A percentile compares a stretch with the other conserved stretches of the same genome.
Evolutionary conservation across 2,113 vertebrate genomes (phyloP).

Genomic region (Oxygymnocypris stewartii): DNA sequence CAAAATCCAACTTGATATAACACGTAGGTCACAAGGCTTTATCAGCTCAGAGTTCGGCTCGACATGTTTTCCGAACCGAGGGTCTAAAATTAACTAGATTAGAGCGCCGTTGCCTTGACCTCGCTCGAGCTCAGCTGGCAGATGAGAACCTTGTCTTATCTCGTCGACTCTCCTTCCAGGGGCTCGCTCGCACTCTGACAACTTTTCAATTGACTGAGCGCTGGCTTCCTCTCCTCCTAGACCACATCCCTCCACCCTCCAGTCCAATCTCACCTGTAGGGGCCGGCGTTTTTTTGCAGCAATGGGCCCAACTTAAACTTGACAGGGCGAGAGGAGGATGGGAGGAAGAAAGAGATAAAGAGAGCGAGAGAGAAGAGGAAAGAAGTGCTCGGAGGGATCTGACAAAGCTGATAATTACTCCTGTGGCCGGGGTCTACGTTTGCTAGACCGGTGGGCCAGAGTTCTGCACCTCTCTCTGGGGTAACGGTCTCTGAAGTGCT

Average conservation of each 20-base stretch:
- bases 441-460: constrained; percentile 5
- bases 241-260: constrained; percentile 40
- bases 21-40: constrained; percentile 51
- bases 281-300: constrained; percentile 1
- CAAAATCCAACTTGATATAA: constrained; percentile 36
- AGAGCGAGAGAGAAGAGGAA: constrained; percentile 24
- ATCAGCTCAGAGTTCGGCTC: constrained; percentile 58
- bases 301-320: constrained; percentile 51
- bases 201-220: constrained; percentile 75
- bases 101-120: constrained; percentile 50
- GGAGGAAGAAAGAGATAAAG: constrained; percentile 17
- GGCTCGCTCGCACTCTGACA: constrained; percentile 67
- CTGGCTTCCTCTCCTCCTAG: constrained; percentile 60
- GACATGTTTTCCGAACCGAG: constrained; percentile 63
- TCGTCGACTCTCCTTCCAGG: constrained; percentile 67
- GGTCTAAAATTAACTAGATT: constrained; percentile 64
- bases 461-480: background rate
- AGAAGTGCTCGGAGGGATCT: constrained; percentile 28
- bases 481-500: background rate
- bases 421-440: background rate
- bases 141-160: constrained; percentile 67
- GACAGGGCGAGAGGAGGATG: constrained; percentile 44
- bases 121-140: constrained; percentile 50
- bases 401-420: constrained; percentile 48
- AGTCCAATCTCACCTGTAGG: constrained; percentile 52